Evolutionary conservation across 2,797 vertebrate species (phyloP).

Genomic region (Chanos chanos): DNA sequence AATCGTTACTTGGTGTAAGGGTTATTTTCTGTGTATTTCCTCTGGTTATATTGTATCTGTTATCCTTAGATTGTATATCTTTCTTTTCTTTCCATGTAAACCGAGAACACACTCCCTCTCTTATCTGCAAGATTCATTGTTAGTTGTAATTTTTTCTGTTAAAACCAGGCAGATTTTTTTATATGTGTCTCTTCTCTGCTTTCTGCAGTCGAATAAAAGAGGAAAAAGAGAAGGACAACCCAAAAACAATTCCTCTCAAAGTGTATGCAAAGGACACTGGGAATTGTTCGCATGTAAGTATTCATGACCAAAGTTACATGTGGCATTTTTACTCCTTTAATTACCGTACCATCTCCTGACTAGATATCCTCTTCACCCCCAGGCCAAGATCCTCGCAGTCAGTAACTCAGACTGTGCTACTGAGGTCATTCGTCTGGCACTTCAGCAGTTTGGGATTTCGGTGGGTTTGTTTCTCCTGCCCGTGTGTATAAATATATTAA

Average conservation of each 20-base stretch:
- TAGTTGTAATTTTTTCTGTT: not conserved
- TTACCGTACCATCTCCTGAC: not conserved
- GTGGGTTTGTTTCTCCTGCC: slow-evolving; percentile 68
- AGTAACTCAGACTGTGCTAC: slow-evolving; percentile 82
- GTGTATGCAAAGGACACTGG: slow-evolving; percentile 90
- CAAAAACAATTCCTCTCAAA: slow-evolving; percentile 90
- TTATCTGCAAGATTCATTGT: not conserved
- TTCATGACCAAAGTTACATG: not conserved
- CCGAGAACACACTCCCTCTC: too few species aligned
- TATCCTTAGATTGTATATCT: not conserved
- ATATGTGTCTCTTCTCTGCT: not conserved
- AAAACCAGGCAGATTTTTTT: too few species aligned
- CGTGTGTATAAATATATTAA: not conserved
- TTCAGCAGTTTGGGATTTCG: slow-evolving; percentile 86
- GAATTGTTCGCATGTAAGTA: slow-evolving; percentile 87
- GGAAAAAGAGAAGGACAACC: slow-evolving; percentile 89
- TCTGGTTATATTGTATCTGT: not conserved
- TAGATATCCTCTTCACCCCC: not conserved
- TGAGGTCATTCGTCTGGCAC: slow-evolving; percentile 84
- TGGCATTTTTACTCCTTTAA: not conserved
- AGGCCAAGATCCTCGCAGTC: slow-evolving; percentile 90
- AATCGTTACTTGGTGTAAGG: too few species aligned
- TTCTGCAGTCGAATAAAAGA: slow-evolving; percentile 79
- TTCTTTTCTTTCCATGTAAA: too few species aligned
- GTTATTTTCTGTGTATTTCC: too few species aligned